These are phyloP conservation scores for Drosophila orosa DNA, from an alignment of 1,140 invertebrate species.

Conservation along the genomic window DNA sequence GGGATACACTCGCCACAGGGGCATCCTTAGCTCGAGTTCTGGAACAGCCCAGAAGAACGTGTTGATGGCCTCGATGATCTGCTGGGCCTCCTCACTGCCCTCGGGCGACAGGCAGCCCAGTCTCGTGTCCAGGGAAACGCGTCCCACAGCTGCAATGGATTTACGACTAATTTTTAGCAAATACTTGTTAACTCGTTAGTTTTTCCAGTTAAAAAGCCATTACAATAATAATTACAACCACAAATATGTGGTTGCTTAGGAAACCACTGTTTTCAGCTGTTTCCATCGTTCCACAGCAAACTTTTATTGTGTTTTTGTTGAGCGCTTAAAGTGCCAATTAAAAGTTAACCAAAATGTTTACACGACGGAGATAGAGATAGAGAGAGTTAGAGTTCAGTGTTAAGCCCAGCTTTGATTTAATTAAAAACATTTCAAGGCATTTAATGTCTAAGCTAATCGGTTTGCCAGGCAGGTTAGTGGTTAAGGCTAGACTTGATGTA, in stretches of 20 bases:
- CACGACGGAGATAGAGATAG: neutral
- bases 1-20: slow-evolving; percentile 91
- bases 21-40: slow-evolving; percentile 91
- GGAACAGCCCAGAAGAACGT: slow-evolving; percentile 92
- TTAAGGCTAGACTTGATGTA: neutral
- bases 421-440: neutral
- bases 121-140: slow-evolving; percentile 91
- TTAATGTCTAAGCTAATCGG: slow-evolving; percentile 1
- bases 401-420: slow-evolving; percentile 1
- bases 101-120: slow-evolving; percentile 90
- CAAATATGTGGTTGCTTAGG: slow-evolving; percentile 8
- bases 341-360: slow-evolving; percentile 23
- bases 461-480: neutral
- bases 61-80: slow-evolving; percentile 91
- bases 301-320: slow-evolving; percentile 6
- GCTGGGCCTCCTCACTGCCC: slow-evolving; percentile 88
- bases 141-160: slow-evolving; percentile 88
- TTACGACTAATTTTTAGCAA: neutral
- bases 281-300: neutral
- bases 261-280: neutral
- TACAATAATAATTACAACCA: slow-evolving; percentile 6
- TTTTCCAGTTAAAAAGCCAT: neutral
- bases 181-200: neutral
- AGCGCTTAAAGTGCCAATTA: slow-evolving; percentile 22
- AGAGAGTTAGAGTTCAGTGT: neutral